Percentiles rank a stretch among this genome's conserved stretches.
These are phyloP conservation scores for Aptenodytes patagonicus DNA, from an alignment of 2,113 vertebrate species.

Conservation along the genomic window DNA sequence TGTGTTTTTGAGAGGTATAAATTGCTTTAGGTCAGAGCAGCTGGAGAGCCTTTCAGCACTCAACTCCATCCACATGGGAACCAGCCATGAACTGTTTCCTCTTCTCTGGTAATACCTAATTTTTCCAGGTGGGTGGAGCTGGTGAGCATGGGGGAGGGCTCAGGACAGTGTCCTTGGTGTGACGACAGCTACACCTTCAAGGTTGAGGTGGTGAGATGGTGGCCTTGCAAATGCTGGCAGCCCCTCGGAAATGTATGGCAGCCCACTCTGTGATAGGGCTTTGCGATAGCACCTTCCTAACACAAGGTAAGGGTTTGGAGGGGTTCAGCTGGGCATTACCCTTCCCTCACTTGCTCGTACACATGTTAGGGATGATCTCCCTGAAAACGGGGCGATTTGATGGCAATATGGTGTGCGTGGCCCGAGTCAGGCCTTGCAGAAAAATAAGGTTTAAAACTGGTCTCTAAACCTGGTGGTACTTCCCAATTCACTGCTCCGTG, in stretches of 20 bases:
- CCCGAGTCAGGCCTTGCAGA: not conserved
- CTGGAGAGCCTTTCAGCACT: not conserved
- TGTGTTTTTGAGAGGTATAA: not conserved
- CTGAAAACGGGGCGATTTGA: not conserved
- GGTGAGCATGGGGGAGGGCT: not conserved
- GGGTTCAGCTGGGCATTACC: not conserved
- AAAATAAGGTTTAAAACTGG: not conserved
- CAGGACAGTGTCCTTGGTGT: not conserved
- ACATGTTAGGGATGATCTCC: not conserved
- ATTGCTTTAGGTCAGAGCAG: not conserved
- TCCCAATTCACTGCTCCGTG: not conserved
- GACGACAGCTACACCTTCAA: not conserved
- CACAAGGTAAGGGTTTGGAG: not conserved
- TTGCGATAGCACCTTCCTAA: not conserved
- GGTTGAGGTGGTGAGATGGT: not conserved
- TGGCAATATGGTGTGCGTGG: not conserved
- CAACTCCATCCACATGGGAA: not conserved
- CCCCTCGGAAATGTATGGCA: not conserved
- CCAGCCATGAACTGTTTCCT: not conserved
- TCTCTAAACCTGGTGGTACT: not conserved
- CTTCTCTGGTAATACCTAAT: not conserved
- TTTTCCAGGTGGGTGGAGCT: not conserved
- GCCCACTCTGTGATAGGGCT: not conserved
- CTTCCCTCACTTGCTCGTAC: not conserved
- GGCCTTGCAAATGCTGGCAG: not conserved